Base-by-base conservation (phyloP, 2,113 vertebrate species). In the Protobothrops flavoviridis region DNA sequence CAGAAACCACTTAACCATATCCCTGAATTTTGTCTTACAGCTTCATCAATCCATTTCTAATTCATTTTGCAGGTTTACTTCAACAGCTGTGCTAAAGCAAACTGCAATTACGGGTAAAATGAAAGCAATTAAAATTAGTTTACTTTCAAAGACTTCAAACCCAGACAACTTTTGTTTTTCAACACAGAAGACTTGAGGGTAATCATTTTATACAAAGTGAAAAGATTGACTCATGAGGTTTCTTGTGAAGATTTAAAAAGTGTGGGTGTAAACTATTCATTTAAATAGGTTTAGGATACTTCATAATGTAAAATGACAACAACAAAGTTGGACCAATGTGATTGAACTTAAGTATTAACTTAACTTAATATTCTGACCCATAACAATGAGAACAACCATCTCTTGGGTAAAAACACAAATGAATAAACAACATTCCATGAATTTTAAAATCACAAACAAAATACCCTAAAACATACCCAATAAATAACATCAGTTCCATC, bases 1-100 rank as follows among this genome's bases (percentile, higher is more conserved):
- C 94, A 91, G 95, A 94, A 96, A 94, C 90, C 92, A 64, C 93
- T 97, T 95, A 95, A 96, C 94, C 74, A 96, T 94, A 96, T 95
- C 96, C 93, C 92, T 90, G 90, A 89, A 96, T 96, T 86, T 96
- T 97, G 91, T 96, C 95, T 95, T 94, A 95, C 94, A 94, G 94
- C 88, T 97, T 96, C 95, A 95, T 96, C 96, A 97, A 97, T 96
- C 96, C 95, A 94, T 96, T 96, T 94, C 96, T 97, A 97, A 96
- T 96, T 97, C 95, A 97, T 95, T 96, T 97, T 96, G 93, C 94
- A 96, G 96, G 95, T 97, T 97, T 97, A 95, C 55, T 96, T 94
- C 96, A 90, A 96, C 97, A 97, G 93, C 96, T 97, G 95, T 93
- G 95, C 93, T 50, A 94, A 96, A 95, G 94, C 92, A 96, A 95